Conservation (phyloP, 2,113 vertebrate species). For the Oryzias woworae region DNA sequence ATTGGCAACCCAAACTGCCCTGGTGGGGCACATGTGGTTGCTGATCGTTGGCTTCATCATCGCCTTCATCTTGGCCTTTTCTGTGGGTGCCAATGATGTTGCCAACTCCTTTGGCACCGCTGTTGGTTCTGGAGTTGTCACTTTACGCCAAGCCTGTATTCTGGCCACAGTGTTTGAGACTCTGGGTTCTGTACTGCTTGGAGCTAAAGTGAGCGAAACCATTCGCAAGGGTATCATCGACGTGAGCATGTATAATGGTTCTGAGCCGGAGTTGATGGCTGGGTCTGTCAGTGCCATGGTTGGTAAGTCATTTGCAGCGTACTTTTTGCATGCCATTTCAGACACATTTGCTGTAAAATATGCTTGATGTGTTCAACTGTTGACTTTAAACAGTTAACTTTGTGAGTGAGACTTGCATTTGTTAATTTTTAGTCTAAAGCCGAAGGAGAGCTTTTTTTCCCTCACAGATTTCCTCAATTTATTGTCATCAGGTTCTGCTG, state of each 20-base stretch:
- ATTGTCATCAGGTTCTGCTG: constrained; percentile 86
- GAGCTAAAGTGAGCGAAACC: constrained; percentile 96
- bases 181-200: constrained; percentile 89
- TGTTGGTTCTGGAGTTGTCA: constrained; percentile 94
- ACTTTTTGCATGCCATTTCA: constrained; percentile 7
- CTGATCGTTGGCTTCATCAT: constrained; percentile 91
- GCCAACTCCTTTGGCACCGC: constrained; percentile 98
- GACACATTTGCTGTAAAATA: neutral
- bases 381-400: too few species aligned
- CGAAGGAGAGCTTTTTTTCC: neutral
- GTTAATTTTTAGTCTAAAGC: neutral
- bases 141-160: constrained; percentile 89
- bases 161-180: constrained; percentile 94
- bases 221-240: constrained; percentile 94
- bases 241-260: constrained; percentile 82
- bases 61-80: constrained; percentile 94
- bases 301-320: constrained; percentile 79
- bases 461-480: neutral
- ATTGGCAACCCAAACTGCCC: neutral
- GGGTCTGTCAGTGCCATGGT: constrained; percentile 90
- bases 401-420: too few species aligned
- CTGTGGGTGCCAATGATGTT: constrained; percentile 96
- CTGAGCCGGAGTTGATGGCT: constrained; percentile 82
- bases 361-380: neutral
- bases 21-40: constrained; percentile 82